Base-by-base conservation (phyloP, 2,888 invertebrate species). In the Chelonus formosanus region DNA sequence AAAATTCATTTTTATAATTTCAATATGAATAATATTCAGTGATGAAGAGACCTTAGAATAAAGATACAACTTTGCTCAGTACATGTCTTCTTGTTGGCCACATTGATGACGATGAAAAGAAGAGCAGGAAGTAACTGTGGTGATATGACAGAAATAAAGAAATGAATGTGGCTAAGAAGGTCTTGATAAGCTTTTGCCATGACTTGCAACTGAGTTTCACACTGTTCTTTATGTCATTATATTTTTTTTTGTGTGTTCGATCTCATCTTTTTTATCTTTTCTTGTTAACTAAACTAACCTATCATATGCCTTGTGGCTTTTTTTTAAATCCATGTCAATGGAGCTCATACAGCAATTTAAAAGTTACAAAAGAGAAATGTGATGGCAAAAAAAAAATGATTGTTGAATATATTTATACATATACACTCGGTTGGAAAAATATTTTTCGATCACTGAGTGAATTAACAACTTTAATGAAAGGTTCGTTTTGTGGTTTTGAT, bases 191-290 rank as follows among this genome's bases (percentile, higher is more conserved):
- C 7, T 36, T 58, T 20, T 20, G 20, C 20, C 20, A 20, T 20
- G 20, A 20, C 20, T 20, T 20, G 20, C 31, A 53, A 34, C 53
- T 3, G 4, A 48, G 48, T 48, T 48, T 65, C 67, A 50, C 48
- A 43, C 56, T 40, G 32, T 48, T 55, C 45, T 48, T 53, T 54
- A 20, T 20, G 20, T 20, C 20, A 20, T 20, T 20, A 20, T 62
- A 53, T 40, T 4, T 56, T 50, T 60, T 59, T 58, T 43, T 64
- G 59, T 61, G 67, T 65, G 66, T 74, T 68, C 71, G 67, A 70
- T 69, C 74, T 65, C 66, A 67, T 65, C 65, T 67, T 35, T 2
- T 43, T 31, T 32, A 32, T 57, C 7, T 7, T 5, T 32, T 3
- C 4, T n/a, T 57, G 44, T 57, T 57, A 32, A 20, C 31, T 43